A percentile compares a stretch with the other conserved stretches of the same genome.
These are phyloP conservation scores for Numenius arquata DNA, from an alignment of 2,113 vertebrate species.

Conservation along the genomic window DNA sequence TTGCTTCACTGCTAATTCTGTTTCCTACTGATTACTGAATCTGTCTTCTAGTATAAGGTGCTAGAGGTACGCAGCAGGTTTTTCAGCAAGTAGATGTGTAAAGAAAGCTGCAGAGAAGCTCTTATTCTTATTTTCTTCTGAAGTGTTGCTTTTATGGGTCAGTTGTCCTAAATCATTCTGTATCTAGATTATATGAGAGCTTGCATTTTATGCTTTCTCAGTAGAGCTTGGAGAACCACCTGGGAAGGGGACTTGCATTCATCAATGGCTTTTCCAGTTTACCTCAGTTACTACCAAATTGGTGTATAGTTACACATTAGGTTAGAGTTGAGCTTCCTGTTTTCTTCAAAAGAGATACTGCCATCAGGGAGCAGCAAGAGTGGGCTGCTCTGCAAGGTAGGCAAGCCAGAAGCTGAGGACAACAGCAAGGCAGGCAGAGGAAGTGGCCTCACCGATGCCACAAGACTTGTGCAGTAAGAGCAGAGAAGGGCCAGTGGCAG, in stretches of 20 bases:
- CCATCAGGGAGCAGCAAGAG: neutral
- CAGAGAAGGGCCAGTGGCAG: neutral
- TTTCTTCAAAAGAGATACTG: neutral
- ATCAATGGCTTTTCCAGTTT: neutral
- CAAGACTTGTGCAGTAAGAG: neutral
- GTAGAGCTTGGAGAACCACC: neutral
- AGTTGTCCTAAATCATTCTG: neutral
- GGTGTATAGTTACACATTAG: neutral
- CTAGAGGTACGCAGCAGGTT: neutral
- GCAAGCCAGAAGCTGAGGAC: neutral
- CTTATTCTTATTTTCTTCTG: neutral
- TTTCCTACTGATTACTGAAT: slow-evolving; percentile 7
- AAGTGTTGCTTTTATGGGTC: neutral
- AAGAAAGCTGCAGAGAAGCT: neutral
- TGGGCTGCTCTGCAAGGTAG: neutral
- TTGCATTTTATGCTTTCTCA: neutral
- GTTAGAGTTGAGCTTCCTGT: neutral
- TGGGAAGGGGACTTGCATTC: neutral
- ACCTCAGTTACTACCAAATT: neutral
- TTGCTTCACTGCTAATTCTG: slow-evolving; percentile 15
- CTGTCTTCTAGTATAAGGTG: neutral
- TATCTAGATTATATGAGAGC: neutral
- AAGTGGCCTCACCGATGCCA: neutral
- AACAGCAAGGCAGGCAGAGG: neutral
- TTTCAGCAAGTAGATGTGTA: neutral